Percentiles rank a stretch among this genome's conserved stretches.
phyloP scores from a whole-genome alignment of 2,113 vertebrate genomes.

The Pseudorhombus dupliciocellatus region DNA sequence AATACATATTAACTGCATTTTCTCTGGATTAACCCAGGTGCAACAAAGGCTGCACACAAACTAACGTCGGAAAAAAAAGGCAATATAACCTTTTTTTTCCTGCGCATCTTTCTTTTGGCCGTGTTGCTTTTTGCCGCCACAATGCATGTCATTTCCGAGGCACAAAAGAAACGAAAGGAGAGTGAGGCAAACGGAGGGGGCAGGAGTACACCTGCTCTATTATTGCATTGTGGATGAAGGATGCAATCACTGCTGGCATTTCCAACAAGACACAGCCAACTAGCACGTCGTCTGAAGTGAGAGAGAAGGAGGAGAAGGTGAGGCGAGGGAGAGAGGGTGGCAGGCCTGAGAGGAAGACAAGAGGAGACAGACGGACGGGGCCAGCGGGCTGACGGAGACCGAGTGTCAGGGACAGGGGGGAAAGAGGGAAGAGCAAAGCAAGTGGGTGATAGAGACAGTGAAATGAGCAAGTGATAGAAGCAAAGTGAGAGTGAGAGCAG shows the following conservation, averaged over 20 bases:
- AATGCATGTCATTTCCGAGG: constrained; percentile 52
- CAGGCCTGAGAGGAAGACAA: constrained; percentile 48
- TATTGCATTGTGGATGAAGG: constrained; percentile 73
- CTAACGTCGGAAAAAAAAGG: constrained; percentile 47
- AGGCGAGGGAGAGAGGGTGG: constrained; percentile 46
- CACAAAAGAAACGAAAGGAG: constrained; percentile 45
- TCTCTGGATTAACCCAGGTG: constrained; percentile 29
- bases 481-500: constrained; percentile 67
- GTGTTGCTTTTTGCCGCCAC: constrained; percentile 54
- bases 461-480: constrained; percentile 74
- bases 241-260: constrained; percentile 77
- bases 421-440: constrained; percentile 39
- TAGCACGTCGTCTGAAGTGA: constrained; percentile 70
- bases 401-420: constrained; percentile 57
- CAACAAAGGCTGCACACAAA: constrained; percentile 47
- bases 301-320: constrained; percentile 55
- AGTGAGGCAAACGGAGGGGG: constrained; percentile 55
- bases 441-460: constrained; percentile 62
- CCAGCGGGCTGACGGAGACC: constrained; percentile 63
- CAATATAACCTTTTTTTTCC: constrained; percentile 52
- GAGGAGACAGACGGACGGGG: constrained; percentile 46
- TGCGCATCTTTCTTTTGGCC: constrained; percentile 33
- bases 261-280: constrained; percentile 68
- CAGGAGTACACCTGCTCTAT: constrained; percentile 65
- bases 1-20: constrained; percentile 47